A percentile compares a stretch with the other conserved stretches of the same genome.
phyloP scores from a whole-genome alignment of 2,888 invertebrate species.

The Callimorpha dominula region DNA sequence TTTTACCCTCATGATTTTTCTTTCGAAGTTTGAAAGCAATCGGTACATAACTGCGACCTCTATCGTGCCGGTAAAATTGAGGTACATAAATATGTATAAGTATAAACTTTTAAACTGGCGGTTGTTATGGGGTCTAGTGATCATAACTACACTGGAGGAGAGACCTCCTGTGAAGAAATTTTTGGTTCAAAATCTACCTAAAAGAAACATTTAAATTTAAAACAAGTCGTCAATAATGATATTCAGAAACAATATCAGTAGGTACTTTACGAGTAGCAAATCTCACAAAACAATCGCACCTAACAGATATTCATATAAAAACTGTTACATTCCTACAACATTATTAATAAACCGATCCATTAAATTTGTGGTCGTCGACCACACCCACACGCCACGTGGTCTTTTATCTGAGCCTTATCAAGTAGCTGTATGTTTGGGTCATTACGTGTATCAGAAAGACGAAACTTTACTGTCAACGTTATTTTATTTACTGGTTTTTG shows the following conservation, averaged over 20 bases:
- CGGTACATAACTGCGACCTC: too few relatives aligned
- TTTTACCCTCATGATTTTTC: too few relatives aligned
- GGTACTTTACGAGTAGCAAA: background rate
- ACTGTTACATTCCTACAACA: background rate
- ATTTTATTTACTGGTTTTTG: constrained; percentile 35
- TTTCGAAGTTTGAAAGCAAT: too few relatives aligned
- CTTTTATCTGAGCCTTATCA: constrained; percentile 60
- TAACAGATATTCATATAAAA: background rate
- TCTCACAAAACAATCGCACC: background rate
- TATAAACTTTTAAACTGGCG: too few relatives aligned
- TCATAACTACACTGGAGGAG: too few relatives aligned
- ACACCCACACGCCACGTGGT: constrained; percentile 54
- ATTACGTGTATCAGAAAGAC: constrained; percentile 50
- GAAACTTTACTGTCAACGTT: constrained; percentile 56
- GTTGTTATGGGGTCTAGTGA: too few relatives aligned
- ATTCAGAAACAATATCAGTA: background rate
- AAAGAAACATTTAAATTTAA: background rate
- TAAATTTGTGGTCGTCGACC: constrained; percentile 28
- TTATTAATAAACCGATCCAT: constrained; percentile 25
- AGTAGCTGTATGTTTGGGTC: constrained; percentile 45
- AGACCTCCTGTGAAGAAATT: too few relatives aligned
- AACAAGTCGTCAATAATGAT: background rate
- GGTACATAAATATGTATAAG: too few relatives aligned
- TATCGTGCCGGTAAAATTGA: too few relatives aligned
- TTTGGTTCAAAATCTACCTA: background rate